These are phyloP conservation scores for Sinocyclocheilus maitianheensis DNA, from an alignment of 2,113 vertebrate species.

Conservation along the genomic window DNA sequence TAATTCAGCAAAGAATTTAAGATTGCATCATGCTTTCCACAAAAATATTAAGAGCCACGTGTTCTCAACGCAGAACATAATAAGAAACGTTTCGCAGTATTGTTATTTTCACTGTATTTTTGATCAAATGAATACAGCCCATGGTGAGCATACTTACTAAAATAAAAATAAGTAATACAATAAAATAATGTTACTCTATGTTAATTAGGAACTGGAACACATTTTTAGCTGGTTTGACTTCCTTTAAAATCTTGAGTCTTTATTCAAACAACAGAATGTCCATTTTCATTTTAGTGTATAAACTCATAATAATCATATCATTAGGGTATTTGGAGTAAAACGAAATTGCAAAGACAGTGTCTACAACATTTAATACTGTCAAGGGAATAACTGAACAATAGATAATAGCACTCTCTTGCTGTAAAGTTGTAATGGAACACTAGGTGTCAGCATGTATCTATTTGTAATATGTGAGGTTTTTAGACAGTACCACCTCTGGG, in stretches of 20 bases:
- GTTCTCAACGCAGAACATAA: too few relatives aligned
- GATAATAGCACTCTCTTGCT: neutral
- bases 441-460: slow-evolving; percentile 44
- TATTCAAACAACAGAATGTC: neutral
- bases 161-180: too few relatives aligned
- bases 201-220: neutral
- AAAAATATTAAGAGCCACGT: too few relatives aligned
- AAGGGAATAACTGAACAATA: neutral
- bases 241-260: neutral
- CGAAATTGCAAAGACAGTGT: neutral
- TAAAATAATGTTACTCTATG: neutral
- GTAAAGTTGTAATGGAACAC: slow-evolving; percentile 13
- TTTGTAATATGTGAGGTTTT: neutral
- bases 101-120: too few relatives aligned
- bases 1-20: too few relatives aligned
- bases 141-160: too few relatives aligned
- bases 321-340: too few relatives aligned
- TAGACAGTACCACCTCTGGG: neutral
- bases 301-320: too few relatives aligned
- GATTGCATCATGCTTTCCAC: too few relatives aligned
- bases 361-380: neutral
- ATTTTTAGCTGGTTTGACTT: neutral
- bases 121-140: too few relatives aligned
- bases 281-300: too few relatives aligned
- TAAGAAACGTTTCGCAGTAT: too few relatives aligned